These are phyloP conservation scores for Lophius americanus DNA, from an alignment of 2,797 vertebrate genomes.

Conservation along the genomic window DNA sequence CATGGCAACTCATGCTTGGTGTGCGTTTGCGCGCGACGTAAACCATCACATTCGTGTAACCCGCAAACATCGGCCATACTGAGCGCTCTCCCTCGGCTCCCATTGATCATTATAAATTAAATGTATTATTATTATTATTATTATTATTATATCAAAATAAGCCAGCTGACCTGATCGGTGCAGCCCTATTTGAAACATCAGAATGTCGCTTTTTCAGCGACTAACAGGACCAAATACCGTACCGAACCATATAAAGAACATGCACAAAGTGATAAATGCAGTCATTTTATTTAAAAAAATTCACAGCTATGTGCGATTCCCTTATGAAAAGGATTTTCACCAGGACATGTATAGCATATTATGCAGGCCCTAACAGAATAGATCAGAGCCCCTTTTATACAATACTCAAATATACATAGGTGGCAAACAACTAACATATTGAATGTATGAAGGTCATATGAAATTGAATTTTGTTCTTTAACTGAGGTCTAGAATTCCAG, in stretches of 20 bases:
- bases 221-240: not conserved
- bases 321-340: conserved; percentile 88
- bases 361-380: conserved; percentile 77
- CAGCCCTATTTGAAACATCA: not conserved
- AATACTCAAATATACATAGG: conserved; percentile 82
- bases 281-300: conserved; percentile 95
- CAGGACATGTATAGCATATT: conserved; percentile 82
- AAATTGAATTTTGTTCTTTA: conserved; percentile 62
- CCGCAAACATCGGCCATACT: no score
- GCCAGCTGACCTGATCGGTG: no score
- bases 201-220: not conserved
- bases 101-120: no score
- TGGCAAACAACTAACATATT: conserved; percentile 76
- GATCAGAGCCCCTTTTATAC: conserved; percentile 80
- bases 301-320: conserved; percentile 89
- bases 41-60: no score
- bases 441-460: conserved; percentile 68
- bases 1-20: no score
- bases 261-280: conserved; percentile 75
- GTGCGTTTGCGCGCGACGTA: no score
- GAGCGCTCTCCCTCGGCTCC: no score
- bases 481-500: conserved; percentile 70
- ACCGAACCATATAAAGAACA: conserved; percentile 27
- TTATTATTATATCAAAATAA: no score
- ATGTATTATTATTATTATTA: no score